phyloP scores from a whole-genome alignment of 2,888 invertebrate species.

The Cremastobaeus sp. region DNA sequence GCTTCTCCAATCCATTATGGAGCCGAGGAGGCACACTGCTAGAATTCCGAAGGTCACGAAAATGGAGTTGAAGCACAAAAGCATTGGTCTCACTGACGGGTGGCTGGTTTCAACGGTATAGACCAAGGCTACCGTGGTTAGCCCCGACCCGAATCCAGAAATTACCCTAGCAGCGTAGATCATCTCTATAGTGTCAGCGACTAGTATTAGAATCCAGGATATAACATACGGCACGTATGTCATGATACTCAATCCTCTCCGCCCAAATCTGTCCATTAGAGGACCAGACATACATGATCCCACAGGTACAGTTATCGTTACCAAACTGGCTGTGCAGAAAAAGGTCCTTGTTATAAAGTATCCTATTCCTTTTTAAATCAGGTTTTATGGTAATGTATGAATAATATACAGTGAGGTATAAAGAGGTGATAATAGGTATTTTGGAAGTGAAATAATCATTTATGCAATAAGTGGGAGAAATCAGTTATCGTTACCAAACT shows the following conservation, averaged over 20 bases:
- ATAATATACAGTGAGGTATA: no score
- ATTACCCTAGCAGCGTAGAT: slow-evolving; percentile 80
- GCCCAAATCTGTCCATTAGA: slow-evolving; percentile 81
- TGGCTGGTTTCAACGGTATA: slow-evolving; percentile 82
- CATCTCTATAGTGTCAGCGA: slow-evolving; percentile 76
- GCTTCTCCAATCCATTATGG: slow-evolving; percentile 79
- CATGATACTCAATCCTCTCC: slow-evolving; percentile 78
- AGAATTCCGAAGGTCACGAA: slow-evolving; percentile 82
- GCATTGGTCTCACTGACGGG: slow-evolving; percentile 79
- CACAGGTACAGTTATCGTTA: slow-evolving; percentile 80
- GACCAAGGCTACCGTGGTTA: slow-evolving; percentile 80
- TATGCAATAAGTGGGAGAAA: no score
- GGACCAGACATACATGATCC: slow-evolving; percentile 80
- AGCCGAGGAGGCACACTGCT: slow-evolving; percentile 79
- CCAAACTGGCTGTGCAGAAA: slow-evolving; percentile 79
- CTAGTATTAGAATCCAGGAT: slow-evolving; percentile 79
- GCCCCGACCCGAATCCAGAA: slow-evolving; percentile 80
- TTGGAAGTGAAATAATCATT: no score
- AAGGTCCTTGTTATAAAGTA: no score
- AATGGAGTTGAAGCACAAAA: slow-evolving; percentile 81
- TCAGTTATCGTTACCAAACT: slow-evolving; percentile 80
- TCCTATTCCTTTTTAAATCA: no score
- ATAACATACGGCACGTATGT: slow-evolving; percentile 79
- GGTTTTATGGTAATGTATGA: no score
- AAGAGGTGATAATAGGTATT: no score